Conservation (phyloP, 1,140 invertebrate genomes). For the Gryon sp. region DNA sequence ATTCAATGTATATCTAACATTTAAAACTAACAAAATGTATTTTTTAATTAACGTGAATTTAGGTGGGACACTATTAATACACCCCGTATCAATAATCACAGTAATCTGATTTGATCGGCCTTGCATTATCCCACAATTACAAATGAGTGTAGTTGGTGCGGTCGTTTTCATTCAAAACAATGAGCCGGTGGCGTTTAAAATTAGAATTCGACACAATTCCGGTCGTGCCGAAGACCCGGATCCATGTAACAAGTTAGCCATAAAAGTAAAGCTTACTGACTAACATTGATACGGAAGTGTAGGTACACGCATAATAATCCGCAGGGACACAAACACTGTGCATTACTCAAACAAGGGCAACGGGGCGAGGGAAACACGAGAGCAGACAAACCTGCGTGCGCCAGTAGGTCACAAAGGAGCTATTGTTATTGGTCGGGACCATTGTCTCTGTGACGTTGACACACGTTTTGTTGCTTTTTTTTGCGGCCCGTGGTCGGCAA, state of each 20-base stretch:
- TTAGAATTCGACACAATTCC: conserved; percentile 46
- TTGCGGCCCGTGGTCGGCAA: not conserved
- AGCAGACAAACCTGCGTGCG: conserved; percentile 50
- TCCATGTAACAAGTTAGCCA: conserved; percentile 12
- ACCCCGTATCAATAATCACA: too few relatives aligned
- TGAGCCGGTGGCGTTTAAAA: conserved; percentile 31
- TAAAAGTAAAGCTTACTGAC: conserved; percentile 25
- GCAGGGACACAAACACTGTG: conserved; percentile 11
- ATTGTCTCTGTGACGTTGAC: conserved; percentile 29
- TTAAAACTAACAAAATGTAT: too few relatives aligned
- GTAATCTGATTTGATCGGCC: too few relatives aligned
- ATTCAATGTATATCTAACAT: too few relatives aligned
- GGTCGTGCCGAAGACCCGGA: not conserved
- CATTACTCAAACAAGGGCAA: too few relatives aligned
- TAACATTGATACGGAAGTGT: conserved; percentile 5
- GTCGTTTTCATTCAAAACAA: conserved; percentile 26
- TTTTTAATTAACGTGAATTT: too few relatives aligned
- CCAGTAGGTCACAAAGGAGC: conserved; percentile 32
- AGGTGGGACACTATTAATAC: too few relatives aligned
- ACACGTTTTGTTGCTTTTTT: too few relatives aligned
- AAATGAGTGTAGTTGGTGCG: too few relatives aligned
- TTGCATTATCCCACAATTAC: too few relatives aligned
- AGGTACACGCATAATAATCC: conserved; percentile 14
- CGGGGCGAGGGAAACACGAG: too few relatives aligned
- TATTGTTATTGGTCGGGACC: conserved; percentile 13